Conservation (phyloP, 2,113 vertebrate genomes). For the Physeter macrocephalus region DNA sequence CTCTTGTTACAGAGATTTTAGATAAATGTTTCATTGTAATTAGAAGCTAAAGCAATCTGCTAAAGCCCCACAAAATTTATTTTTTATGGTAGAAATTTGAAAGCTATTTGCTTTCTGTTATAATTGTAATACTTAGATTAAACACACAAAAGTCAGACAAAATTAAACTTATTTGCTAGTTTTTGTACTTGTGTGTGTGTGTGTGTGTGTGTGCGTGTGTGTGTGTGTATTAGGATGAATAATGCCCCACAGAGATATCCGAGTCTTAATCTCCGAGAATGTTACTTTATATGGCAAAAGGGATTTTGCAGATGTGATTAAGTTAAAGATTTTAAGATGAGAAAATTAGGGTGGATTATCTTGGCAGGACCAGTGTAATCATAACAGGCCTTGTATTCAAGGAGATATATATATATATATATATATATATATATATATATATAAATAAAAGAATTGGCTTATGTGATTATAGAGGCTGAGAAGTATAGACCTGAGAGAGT, state of each 20-base stretch:
- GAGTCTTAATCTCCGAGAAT: not conserved
- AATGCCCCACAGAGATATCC: not conserved
- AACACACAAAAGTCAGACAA: not conserved
- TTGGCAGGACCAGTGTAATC: not conserved
- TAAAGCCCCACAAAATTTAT: not conserved
- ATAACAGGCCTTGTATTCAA: not conserved
- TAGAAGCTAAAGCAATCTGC: not conserved
- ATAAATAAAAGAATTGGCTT: not conserved
- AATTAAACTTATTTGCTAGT: not conserved
- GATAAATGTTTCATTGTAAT: slow-evolving; percentile 24
- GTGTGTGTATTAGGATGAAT: not conserved
- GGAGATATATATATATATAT: not conserved
- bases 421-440: not conserved
- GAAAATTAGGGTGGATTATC: not conserved
- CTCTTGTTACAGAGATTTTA: slow-evolving; percentile 17
- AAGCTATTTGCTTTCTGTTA: not conserved
- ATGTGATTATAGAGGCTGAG: not conserved
- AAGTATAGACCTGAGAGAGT: not conserved
- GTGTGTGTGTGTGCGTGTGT: not conserved
- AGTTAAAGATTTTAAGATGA: not conserved
- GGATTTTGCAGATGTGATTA: not conserved
- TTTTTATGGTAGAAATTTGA: slow-evolving; percentile 30
- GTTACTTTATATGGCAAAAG: not conserved
- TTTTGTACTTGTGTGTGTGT: not conserved
- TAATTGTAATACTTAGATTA: not conserved